phyloP scores from a whole-genome alignment of 2,888 invertebrate genomes.

The Scaptomyza caliginosa region DNA sequence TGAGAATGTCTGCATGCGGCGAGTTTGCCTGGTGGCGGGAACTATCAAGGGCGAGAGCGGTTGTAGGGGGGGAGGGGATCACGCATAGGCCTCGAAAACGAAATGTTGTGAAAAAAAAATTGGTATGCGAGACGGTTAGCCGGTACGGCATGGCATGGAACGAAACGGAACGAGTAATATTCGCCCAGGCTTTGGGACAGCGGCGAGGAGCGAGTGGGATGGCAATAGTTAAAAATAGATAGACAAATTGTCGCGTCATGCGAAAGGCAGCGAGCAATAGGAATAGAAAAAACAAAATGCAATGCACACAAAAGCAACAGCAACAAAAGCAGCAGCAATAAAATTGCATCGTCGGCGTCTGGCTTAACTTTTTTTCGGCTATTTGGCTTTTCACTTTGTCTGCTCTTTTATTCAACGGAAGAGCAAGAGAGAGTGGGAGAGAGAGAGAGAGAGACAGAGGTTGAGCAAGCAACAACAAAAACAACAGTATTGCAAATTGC shows the following conservation, averaged over 20 bases:
- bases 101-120: slow-evolving; percentile 7
- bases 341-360: slow-evolving; percentile 65
- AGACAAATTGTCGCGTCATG: slow-evolving; percentile 81
- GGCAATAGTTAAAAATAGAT: slow-evolving; percentile 73
- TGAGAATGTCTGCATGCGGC: slow-evolving; percentile 59
- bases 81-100: slow-evolving; percentile 67
- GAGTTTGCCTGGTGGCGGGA: no score
- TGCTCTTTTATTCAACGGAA: slow-evolving; percentile 40
- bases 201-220: slow-evolving; percentile 35
- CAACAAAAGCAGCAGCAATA: slow-evolving; percentile 15
- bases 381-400: slow-evolving; percentile 45
- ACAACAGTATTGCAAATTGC: slow-evolving; percentile 62
- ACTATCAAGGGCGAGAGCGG: slow-evolving; percentile 14
- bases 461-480: background rate
- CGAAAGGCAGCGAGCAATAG: slow-evolving; percentile 46
- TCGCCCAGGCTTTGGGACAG: slow-evolving; percentile 5
- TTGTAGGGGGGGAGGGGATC: slow-evolving; percentile 3
- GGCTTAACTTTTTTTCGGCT: slow-evolving; percentile 31
- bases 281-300: slow-evolving; percentile 23
- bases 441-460: background rate
- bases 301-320: slow-evolving; percentile 12
- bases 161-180: slow-evolving; percentile 47
- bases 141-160: slow-evolving; percentile 28
- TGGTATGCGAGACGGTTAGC: slow-evolving; percentile 7
- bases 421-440: background rate